Evolutionary conservation across 2,113 vertebrate species (phyloP), one percentile per base, ranked within the genome.

Genomic region (Poeciliopsis retropinna): DNA sequence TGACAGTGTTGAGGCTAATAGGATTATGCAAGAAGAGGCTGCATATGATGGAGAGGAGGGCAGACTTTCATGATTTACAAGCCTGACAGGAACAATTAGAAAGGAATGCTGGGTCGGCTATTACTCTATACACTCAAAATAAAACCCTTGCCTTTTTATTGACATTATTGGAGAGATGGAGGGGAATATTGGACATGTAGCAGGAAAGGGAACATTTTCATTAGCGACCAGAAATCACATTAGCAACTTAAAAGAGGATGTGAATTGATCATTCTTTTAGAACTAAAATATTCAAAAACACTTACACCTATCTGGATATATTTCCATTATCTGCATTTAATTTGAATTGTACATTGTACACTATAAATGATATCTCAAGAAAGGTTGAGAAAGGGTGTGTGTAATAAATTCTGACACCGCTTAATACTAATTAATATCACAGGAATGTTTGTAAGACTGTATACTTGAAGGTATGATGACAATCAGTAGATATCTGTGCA

Each of bases 41-140:
- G 64, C 15, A 28, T 75, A 71, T 84, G 86, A 87, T 81, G 70
- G 85, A 86, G 74, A 85, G 81, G 74, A 87, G 77, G 67, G 61
- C 64, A 76, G 72, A 81, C 76, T 76, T 60, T 51, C 44, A 64
- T 85, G 85, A 90, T 91, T 90, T 92, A 88, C 83, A 87, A 82
- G 83, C 79, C 87, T 90, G 91, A 89, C 88, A 87, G 85, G 85
- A 83, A 87, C 90, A 90, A 91, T 92, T 91, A 90, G 83, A 82
- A 86, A 74, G 66, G 72, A 70, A 79, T 32, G 72, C 79, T 87
- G 78, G 80, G 83, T 79, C 70, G 69, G 72, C 82, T 80, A 84
- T 92, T 85, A 90, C 81, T 88, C 89, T 90, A 81, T 76, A 74
- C 62, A 74, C 76, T 77, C 85, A 75, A 81, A 85, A 87, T 80